Base-by-base conservation (phyloP, 2,888 invertebrate genomes). In the Melolontha melolontha region DNA sequence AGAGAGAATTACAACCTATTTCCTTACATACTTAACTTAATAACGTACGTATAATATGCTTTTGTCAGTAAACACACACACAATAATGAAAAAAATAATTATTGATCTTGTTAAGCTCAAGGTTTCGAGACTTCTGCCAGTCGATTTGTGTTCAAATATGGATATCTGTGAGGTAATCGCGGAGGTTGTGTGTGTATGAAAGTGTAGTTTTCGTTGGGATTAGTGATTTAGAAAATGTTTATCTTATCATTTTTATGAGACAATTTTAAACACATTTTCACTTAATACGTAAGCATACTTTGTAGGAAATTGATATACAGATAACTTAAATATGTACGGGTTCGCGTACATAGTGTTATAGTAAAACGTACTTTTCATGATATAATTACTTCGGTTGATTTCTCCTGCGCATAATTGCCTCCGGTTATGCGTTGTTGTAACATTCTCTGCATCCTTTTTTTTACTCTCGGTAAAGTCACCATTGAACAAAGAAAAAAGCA, bases 41-140 rank as follows among this genome's bases (percentile, higher is more conserved):
- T 34, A 34, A 34, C 7, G 34, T 34, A 34, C 34, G 10, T 34
- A 6, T 34, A 10, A 34, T 10, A 34, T 34, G 10, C 6, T 14
- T 12, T 6, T 12, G 51, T 52, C 51, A n/a, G 14, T 29, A 51
- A 27, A 27, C n/a, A 2, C 6, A 50, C 6, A 34, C 34, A 51
- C 29, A 29, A 11, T 29, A 34, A 12, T 27, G 27, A 52, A 27
- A 52, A 29, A 52, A 52, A 52, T 52, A 29, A 51, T 52, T 52
- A 52, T 52, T 27, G 51, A 52, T 52, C 51, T 52, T 34, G 29
- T 52, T 52, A 27, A 27, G 29, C 29, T 52, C 51, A 52, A 52
- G 51, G 51, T 29, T 52, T 34, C 7, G 7, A 34, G 4, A 34
- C 6, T 34, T 34, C 34, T 10, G 8, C 8, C 34, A 34, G 34